These are phyloP conservation scores for Drosophila prolongata DNA, from an alignment of 2,888 invertebrate genomes.

Conservation along the genomic window DNA sequence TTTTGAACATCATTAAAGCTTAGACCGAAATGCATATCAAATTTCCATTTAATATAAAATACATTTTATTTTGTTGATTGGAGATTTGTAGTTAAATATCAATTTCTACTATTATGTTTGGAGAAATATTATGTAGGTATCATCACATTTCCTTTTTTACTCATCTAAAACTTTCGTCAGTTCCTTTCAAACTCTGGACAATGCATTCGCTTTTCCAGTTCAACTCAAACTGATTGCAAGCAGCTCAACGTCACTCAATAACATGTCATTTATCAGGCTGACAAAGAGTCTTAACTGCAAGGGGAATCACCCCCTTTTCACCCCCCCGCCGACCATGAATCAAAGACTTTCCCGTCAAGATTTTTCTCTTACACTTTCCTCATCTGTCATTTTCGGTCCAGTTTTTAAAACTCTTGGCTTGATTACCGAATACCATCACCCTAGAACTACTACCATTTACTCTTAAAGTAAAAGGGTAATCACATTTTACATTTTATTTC, in stretches of 20 bases:
- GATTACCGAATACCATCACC: not conserved
- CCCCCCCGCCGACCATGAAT: not conserved
- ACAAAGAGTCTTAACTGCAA: slow-evolving; percentile 19
- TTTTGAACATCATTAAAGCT: not conserved
- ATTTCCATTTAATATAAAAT: too few relatives aligned
- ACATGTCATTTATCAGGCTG: slow-evolving; percentile 43
- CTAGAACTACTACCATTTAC: too few relatives aligned
- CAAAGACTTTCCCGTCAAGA: not conserved
- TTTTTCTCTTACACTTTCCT: not conserved
- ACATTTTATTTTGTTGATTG: too few relatives aligned
- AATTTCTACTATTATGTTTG: too few relatives aligned
- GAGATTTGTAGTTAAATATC: too few relatives aligned
- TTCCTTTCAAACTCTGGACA: not conserved
- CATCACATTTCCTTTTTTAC: too few relatives aligned
- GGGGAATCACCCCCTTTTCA: not conserved
- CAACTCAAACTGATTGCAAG: not conserved
- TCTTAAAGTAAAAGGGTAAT: too few relatives aligned
- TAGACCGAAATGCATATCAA: not conserved
- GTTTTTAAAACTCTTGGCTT: not conserved
- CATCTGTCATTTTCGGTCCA: not conserved
- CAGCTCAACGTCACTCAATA: slow-evolving; percentile 40
- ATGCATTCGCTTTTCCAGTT: slow-evolving; percentile 1
- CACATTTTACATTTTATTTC: too few relatives aligned
- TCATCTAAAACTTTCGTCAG: not conserved
- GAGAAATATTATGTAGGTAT: too few relatives aligned